Base-by-base conservation (phyloP, 2,888 invertebrate species). In the Drosophila rellima region DNA sequence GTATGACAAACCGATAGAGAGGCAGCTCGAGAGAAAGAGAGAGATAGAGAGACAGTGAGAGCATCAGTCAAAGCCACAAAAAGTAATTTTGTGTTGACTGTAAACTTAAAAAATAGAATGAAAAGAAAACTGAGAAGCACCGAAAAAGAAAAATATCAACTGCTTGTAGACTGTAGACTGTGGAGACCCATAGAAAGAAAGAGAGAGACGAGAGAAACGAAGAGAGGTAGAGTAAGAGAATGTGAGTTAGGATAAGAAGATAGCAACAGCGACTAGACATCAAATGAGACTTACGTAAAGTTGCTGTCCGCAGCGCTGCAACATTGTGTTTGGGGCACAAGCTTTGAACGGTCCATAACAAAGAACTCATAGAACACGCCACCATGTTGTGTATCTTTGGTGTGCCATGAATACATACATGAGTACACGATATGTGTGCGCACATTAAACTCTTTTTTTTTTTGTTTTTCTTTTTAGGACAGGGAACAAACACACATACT, bases 61-160 rank as follows among this genome's bases (percentile, higher is more conserved):
- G 42, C 45, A 18, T 15, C 42, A 35, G 70, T 59, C 70, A 74
- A 78, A 68, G 68, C 76, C 78, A 80, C 80, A 77, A 77, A 80
- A 78, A 80, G 67, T 77, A 74, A 79, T 70, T 79, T 80, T 72
- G 64, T 77, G 67, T 70, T 70, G 71, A 54, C 51, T 60, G 57
- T 20, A 56, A 52, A 62, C 75, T 69, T 64, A 68, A 70, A 72
- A 74, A 52, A 18, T 40, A 56, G 15, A 69, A 15, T 61, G 35
- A 56, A 59, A 40, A 23, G 42, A 54, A 61, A 60, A 39, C n/a
- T 35, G 35, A 61, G 35, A 55, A 50, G 33, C 47, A 63, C 29
- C 40, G 13, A 20, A 44, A 65, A 11, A 44, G 64, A 42, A 61
- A 59, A 59, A 29, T 15, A 68, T 20, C n/a, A 69, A 71, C 54